Conservation (phyloP, 2,888 invertebrate genomes). For the Smittia sp. region DNA sequence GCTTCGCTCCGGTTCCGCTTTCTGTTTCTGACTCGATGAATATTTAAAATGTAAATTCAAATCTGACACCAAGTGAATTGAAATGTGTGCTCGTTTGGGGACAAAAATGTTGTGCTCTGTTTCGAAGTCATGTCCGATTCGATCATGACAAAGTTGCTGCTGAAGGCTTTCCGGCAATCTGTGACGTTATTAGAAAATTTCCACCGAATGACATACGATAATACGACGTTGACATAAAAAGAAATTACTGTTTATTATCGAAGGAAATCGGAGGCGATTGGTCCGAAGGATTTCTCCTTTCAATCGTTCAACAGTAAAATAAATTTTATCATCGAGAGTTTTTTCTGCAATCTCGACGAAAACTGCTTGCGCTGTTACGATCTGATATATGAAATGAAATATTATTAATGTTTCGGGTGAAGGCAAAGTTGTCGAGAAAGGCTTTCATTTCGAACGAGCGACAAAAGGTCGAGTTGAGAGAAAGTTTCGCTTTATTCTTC, state of each 20-base stretch:
- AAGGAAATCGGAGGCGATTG: background rate
- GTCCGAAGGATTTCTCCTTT: background rate
- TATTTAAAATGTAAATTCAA: slow-evolving; percentile 9
- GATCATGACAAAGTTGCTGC: background rate
- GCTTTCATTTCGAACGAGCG: background rate
- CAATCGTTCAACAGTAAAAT: slow-evolving; percentile 28
- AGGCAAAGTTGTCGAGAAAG: slow-evolving; percentile 23
- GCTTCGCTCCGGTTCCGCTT: slow-evolving; percentile 25
- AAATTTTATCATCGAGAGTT: slow-evolving; percentile 15
- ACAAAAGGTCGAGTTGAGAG: slow-evolving; percentile 24
- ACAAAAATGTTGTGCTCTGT: no score
- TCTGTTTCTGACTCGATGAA: background rate
- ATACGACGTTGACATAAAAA: slow-evolving; percentile 24
- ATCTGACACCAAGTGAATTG: slow-evolving; percentile 4
- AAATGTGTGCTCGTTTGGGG: background rate
- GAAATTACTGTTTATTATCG: slow-evolving; percentile 33
- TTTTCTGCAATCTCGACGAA: background rate
- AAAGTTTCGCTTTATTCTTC: slow-evolving; percentile 27
- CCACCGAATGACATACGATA: slow-evolving; percentile 14
- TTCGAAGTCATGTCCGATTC: background rate
- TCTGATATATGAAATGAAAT: background rate
- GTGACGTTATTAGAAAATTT: slow-evolving; percentile 4
- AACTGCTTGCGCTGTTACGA: background rate
- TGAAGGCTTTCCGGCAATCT: background rate
- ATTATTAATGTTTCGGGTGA: slow-evolving; percentile 1